Evolutionary conservation across 2,888 invertebrate species (phyloP), one percentile per base, ranked within the genome.

Genomic region (Rotaria socialis): DNA sequence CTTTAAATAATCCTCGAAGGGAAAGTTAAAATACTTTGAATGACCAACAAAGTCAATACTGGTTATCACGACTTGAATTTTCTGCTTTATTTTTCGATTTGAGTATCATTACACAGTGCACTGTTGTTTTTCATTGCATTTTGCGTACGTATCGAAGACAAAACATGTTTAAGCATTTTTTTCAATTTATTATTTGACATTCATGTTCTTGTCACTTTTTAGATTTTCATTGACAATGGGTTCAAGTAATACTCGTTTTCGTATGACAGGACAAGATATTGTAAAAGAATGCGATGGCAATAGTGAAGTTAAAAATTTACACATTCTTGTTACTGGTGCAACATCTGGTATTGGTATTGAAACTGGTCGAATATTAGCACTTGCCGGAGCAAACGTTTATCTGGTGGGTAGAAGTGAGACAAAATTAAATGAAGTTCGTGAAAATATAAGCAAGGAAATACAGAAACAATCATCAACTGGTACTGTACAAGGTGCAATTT

Each of bases 311-410:
- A 67, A 67, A 41, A 14, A 16, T 14, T 41, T 27, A 19, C 19
- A 67, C 19, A 67, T 67, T 67, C 67, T 67, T 35, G 67, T 67
- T 1, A 67, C 67, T 1, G 67, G 67, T 16, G 67, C 67, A 14
- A 67, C 67, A 5, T 67, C 67, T 35, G 67, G 67, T 19, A 67
- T 67, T 35, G 67, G 67, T 19, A 35, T 67, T 7, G 67, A 67
- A 67, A 67, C 67, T 14, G 67, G 19, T 67, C 67, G 67, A 3
- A 7, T 7, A 67, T 80, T 80, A 47, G 80, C 80, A 47, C 19
- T 24, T 47, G 80, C 80, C 3, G 80, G 80, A 47, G 80, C 47
- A 7, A 80, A 80, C 24, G 80, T 80, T 47, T 80, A 80, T 80
- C 47, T 47, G 1, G 47, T 80, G 80, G 80, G 80, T 14, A 2